These are phyloP conservation scores for Ceuthmochares aereus DNA, from an alignment of 2,113 vertebrate genomes.

Conservation along the genomic window DNA sequence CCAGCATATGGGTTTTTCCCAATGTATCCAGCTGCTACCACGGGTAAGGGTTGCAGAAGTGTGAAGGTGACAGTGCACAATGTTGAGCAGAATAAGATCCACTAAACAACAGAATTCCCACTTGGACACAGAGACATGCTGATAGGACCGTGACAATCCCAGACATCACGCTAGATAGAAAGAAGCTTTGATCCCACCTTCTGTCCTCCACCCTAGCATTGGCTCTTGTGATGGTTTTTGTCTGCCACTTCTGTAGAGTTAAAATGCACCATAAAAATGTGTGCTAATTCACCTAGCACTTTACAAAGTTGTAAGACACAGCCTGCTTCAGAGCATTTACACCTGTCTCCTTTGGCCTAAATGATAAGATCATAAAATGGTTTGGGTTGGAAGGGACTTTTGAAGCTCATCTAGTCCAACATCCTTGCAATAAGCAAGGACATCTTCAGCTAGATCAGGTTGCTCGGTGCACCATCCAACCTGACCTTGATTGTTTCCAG, in stretches of 20 bases:
- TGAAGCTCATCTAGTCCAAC: too few relatives aligned
- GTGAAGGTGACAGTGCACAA: neutral
- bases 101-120: neutral
- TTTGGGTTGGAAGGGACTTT: too few relatives aligned
- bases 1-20: neutral
- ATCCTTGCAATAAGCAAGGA: too few relatives aligned
- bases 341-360: neutral
- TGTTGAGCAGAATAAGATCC: neutral
- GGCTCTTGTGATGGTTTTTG: neutral
- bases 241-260: neutral
- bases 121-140: neutral
- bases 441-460: too few relatives aligned
- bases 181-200: neutral
- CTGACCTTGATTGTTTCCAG: too few relatives aligned
- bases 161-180: neutral
- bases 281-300: neutral
- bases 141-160: neutral
- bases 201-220: neutral
- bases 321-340: neutral
- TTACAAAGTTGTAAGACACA: neutral
- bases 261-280: neutral
- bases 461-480: too few relatives aligned
- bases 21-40: neutral
- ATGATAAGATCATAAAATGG: too few relatives aligned
- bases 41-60: neutral